These are phyloP conservation scores for Halichoerus grypus DNA, from an alignment of 2,113 vertebrate genomes.

Conservation along the genomic window DNA sequence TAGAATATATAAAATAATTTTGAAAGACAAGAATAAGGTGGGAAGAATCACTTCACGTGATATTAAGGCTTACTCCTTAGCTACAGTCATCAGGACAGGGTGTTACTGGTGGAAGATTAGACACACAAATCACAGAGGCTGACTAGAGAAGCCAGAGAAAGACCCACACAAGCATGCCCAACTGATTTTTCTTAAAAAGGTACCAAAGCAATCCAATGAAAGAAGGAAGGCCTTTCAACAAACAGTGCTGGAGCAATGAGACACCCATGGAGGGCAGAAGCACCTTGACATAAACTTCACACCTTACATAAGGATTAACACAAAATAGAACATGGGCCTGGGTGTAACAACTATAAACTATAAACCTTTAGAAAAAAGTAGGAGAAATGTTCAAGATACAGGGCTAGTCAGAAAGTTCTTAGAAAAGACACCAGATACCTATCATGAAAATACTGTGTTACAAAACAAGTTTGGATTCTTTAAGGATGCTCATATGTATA, in stretches of 20 bases:
- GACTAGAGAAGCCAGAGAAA: background rate
- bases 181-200: background rate
- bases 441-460: background rate
- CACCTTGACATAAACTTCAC: background rate
- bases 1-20: background rate
- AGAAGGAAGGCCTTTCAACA: background rate
- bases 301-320: background rate
- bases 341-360: background rate
- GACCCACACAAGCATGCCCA: background rate
- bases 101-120: background rate
- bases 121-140: background rate
- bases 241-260: background rate
- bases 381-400: background rate
- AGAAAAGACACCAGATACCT: background rate
- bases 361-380: background rate
- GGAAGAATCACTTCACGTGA: background rate
- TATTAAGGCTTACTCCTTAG: background rate
- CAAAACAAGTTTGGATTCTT: background rate
- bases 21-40: background rate
- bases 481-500: background rate
- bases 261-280: background rate
- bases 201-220: background rate
- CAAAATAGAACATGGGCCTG: background rate
- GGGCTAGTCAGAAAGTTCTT: background rate
- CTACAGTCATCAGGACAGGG: background rate